Percentiles rank a stretch among this genome's conserved stretches.
These are phyloP conservation scores for Cyprinodon brontotheroides DNA, from an alignment of 2,113 vertebrate genomes.

Conservation along the genomic window DNA sequence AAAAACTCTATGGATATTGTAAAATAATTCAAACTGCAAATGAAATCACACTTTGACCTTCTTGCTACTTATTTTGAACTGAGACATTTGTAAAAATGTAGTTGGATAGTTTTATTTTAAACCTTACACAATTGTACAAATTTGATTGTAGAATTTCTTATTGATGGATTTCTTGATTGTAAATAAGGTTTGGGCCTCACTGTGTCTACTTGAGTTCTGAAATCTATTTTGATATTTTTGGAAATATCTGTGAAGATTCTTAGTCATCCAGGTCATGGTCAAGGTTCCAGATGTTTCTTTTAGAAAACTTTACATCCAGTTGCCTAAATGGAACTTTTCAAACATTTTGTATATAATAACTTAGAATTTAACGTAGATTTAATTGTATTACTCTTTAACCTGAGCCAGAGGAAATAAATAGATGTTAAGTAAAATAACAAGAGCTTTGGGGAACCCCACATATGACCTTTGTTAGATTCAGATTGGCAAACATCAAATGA, in stretches of 20 bases:
- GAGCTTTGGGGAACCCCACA: not conserved
- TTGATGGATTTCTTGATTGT: not conserved
- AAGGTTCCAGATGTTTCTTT: too few relatives aligned
- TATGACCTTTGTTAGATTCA: not conserved
- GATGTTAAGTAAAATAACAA: not conserved
- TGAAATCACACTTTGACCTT: not conserved
- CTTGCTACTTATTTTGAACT: too few relatives aligned
- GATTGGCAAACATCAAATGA: not conserved
- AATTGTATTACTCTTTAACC: not conserved
- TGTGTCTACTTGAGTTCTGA: not conserved
- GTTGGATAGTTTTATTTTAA: not conserved
- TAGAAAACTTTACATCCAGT: too few relatives aligned
- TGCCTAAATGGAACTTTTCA: too few relatives aligned
- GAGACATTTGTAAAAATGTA: not conserved
- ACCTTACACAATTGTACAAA: too few relatives aligned
- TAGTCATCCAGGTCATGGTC: too few relatives aligned
- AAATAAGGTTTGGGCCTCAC: not conserved
- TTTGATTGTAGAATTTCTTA: too few relatives aligned
- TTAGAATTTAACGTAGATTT: too few relatives aligned
- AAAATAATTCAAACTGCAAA: not conserved
- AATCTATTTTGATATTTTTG: not conserved
- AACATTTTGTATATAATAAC: too few relatives aligned
- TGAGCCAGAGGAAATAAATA: not conserved
- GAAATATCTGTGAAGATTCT: too few relatives aligned
- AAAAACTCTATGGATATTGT: too few relatives aligned